Evolutionary conservation across 2,888 invertebrate species (phyloP), one percentile per base, ranked within the genome.

Genomic region (Alentia gelatinosa): DNA sequence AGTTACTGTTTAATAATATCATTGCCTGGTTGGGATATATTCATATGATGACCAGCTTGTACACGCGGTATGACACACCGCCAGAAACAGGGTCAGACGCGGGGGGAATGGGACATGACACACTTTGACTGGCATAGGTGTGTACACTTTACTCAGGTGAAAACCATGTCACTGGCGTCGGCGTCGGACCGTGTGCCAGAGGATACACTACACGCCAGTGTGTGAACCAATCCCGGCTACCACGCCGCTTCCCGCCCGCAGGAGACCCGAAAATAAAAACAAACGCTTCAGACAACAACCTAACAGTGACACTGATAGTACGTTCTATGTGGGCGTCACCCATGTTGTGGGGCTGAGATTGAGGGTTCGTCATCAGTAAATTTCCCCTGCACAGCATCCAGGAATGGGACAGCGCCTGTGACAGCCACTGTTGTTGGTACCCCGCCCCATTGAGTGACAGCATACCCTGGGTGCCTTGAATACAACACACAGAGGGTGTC

Each of bases 91-190:
- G 68, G 68, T 68, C 68, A 68, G 68, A 30, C 3, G 26, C 30
- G 26, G 68, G 68, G 68, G 68, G 26, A n/a, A 39, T 35, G 79
- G 79, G 35, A 79, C 79, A 35, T 79, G 79, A 79, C 79, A 79
- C 37, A 79, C 79, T 68, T 68, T 68, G n/a, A 26, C 30, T 30
- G 68, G 68, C 68, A 79, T 79, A 79, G 79, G 37, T 79, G 39
- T 35, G 79, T 79, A 37, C 37, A 79, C 35, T n/a, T 79, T 39
- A 79, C 79, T 79, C 79, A 79, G 79, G 79, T 79, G 79, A 79
- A 79, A 79, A 63, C 23, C n/a, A n/a, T 63, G 63, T 63, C 63
- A 63, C 23, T 15, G 15, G n/a, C 63, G n/a, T n/a, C n/a, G n/a
- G n/a, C n/a, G n/a, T n/a, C n/a, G n/a, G n/a, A n/a, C n/a, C n/a